A percentile compares a stretch with the other conserved stretches of the same genome.
phyloP scores from a whole-genome alignment of 2,113 vertebrate genomes.

The Propithecus coquereli region DNA sequence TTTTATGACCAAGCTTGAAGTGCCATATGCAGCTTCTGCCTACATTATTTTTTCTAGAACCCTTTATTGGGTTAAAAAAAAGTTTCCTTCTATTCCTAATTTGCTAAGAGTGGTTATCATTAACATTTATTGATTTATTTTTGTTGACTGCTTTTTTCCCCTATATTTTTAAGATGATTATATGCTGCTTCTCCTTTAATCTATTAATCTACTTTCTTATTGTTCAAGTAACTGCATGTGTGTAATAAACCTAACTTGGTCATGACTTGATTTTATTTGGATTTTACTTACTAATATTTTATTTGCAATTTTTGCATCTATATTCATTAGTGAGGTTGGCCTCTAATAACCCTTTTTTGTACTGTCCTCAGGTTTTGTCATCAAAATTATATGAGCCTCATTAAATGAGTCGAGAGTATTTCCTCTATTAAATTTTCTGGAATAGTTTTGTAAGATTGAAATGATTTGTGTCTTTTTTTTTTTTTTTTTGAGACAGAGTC shows the following conservation, averaged over 20 bases:
- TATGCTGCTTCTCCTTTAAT: background rate
- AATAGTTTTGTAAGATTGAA: background rate
- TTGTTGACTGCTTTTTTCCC: background rate
- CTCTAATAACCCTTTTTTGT: background rate
- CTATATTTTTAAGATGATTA: background rate
- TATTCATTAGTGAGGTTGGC: background rate
- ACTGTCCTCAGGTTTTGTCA: background rate
- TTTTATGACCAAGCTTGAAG: background rate
- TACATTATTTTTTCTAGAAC: background rate
- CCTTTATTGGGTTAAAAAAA: background rate
- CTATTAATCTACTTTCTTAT: background rate
- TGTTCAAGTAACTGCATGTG: background rate
- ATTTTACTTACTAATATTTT: background rate
- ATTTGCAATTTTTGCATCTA: background rate
- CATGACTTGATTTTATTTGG: background rate
- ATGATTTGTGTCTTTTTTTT: background rate
- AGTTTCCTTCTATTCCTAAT: background rate
- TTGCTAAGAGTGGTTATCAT: background rate
- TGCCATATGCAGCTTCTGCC: background rate
- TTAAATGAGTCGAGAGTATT: background rate
- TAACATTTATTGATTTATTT: background rate
- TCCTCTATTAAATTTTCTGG: background rate
- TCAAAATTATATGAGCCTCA: background rate
- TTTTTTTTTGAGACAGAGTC: too few relatives aligned
- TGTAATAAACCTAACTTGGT: background rate